Conservation (phyloP, 2,888 invertebrate species). For the Dolomedes plantarius region DNA sequence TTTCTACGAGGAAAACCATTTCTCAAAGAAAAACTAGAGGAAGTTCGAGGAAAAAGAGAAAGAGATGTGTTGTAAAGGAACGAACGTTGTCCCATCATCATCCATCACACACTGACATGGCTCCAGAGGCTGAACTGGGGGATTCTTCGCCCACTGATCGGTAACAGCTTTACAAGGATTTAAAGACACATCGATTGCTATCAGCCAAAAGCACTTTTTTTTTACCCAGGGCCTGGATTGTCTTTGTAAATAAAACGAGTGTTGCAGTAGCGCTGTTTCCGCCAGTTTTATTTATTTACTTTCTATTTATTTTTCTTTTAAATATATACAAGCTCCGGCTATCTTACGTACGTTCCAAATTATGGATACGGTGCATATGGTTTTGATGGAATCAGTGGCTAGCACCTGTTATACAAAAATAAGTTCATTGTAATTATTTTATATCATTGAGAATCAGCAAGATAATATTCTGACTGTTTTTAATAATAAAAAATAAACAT, state of each 20-base stretch:
- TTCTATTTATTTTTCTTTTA: too few species aligned
- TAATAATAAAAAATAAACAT: too few species aligned
- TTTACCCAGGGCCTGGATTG: slow-evolving; percentile 48
- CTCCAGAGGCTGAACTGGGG: slow-evolving; percentile 39
- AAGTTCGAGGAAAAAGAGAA: slow-evolving; percentile 3
- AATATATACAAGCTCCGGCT: too few species aligned
- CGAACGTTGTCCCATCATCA: slow-evolving; percentile 57
- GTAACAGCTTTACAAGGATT: slow-evolving; percentile 69
- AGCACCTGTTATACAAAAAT: too few species aligned
- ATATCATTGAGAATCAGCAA: too few species aligned
- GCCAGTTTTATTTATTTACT: too few species aligned
- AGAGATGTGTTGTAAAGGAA: slow-evolving; percentile 30
- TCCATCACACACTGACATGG: slow-evolving; percentile 58
- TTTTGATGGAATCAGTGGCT: too few species aligned
- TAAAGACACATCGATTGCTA: slow-evolving; percentile 59
- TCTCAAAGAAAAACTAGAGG: slow-evolving; percentile 28
- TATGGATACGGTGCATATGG: too few species aligned
- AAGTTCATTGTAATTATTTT: too few species aligned
- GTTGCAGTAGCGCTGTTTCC: too few species aligned
- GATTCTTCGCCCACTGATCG: slow-evolving; percentile 56
- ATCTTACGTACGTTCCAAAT: too few species aligned
- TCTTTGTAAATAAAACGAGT: slow-evolving; percentile 51
- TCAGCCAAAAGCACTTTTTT: slow-evolving; percentile 29
- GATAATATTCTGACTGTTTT: too few species aligned
- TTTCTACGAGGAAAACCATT: slow-evolving; percentile 33